These are phyloP conservation scores for Alentia gelatinosa DNA, from an alignment of 2,888 invertebrate species.

Conservation along the genomic window DNA sequence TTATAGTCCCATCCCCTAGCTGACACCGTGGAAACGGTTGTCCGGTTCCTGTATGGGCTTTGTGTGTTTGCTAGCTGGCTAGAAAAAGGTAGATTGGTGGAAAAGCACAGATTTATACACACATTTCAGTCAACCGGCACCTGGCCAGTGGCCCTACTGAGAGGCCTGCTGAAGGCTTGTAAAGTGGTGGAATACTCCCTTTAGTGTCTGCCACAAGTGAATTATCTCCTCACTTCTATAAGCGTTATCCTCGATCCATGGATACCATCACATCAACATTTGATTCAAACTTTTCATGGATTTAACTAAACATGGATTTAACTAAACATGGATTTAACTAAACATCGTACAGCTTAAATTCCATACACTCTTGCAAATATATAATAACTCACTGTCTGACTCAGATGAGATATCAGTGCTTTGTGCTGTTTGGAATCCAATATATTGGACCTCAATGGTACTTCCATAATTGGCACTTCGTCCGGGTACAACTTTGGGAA, in stretches of 20 bases:
- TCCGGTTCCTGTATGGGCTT: too few species aligned
- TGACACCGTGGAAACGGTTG: too few species aligned
- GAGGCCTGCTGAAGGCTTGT: too few species aligned
- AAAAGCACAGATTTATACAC: too few species aligned
- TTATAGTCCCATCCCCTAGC: too few species aligned
- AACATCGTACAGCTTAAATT: not conserved
- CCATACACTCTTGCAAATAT: not conserved
- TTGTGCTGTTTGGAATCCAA: not conserved
- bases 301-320: not conserved
- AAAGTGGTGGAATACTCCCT: not conserved
- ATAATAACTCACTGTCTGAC: not conserved
- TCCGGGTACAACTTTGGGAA: slow-evolving; percentile 30
- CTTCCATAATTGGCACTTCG: not conserved
- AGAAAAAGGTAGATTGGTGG: too few species aligned
- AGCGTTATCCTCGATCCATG: not conserved
- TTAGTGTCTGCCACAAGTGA: not conserved
- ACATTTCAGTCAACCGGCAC: too few species aligned
- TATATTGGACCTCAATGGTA: not conserved
- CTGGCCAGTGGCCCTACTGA: too few species aligned
- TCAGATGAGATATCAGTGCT: not conserved
- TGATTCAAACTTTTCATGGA: not conserved
- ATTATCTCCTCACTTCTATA: not conserved
- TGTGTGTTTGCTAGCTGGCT: too few species aligned
- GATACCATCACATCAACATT: not conserved
- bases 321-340: not conserved